These are phyloP conservation scores for Hemibagrus guttatus DNA, from an alignment of 2,797 vertebrate species.

Conservation along the genomic window DNA sequence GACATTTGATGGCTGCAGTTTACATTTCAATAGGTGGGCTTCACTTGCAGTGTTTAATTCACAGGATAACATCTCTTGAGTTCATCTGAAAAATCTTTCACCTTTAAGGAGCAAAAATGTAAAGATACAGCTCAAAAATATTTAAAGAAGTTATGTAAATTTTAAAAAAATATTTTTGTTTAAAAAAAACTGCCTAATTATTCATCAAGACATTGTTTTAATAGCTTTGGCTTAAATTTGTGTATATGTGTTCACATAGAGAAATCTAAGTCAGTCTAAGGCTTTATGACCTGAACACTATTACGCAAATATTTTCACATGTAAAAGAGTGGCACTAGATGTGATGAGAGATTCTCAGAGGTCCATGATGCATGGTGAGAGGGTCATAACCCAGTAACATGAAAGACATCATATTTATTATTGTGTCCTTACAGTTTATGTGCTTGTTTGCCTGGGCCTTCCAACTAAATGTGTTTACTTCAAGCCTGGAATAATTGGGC, in stretches of 20 bases:
- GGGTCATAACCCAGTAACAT: background rate
- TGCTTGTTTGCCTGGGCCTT: background rate
- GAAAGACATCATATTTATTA: background rate
- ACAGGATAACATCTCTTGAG: slow-evolving; percentile 45
- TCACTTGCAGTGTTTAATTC: slow-evolving; percentile 43
- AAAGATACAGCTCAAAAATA: background rate
- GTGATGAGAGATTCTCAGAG: background rate
- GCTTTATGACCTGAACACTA: background rate
- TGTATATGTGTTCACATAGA: background rate
- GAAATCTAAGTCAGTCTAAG: background rate
- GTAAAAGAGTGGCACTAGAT: background rate
- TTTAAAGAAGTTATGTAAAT: background rate
- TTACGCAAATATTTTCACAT: background rate
- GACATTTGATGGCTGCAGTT: slow-evolving; percentile 61
- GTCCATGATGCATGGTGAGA: background rate
- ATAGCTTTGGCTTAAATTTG: background rate
- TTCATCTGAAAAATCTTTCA: slow-evolving; percentile 50
- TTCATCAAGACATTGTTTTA: background rate
- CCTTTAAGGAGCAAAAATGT: background rate
- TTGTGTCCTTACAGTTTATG: background rate
- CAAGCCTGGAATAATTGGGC: background rate
- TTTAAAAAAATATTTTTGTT: background rate
- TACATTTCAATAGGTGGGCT: slow-evolving; percentile 56
- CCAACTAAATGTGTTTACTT: background rate
- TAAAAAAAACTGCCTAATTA: background rate